phyloP scores from a whole-genome alignment of 2,888 invertebrate genomes.

The Nebria brevicollis region DNA sequence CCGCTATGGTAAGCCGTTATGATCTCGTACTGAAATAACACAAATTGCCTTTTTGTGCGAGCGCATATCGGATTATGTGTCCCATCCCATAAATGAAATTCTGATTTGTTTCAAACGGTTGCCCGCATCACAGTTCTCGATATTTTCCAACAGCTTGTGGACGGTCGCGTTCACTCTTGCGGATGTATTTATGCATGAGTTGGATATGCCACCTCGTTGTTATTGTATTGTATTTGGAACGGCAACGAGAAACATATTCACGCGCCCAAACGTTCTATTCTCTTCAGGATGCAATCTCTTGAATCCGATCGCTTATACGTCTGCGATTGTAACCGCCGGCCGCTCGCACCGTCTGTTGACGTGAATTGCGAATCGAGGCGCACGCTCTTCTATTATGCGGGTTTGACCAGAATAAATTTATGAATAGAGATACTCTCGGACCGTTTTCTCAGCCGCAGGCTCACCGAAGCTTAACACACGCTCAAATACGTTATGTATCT shows the following conservation, averaged over 20 bases:
- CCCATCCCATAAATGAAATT: constrained; percentile 13
- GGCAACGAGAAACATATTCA: not conserved
- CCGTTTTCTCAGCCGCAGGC: not conserved
- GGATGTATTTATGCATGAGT: constrained; percentile 17
- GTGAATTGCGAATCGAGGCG: not conserved
- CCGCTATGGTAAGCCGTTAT: not conserved
- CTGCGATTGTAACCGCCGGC: not conserved
- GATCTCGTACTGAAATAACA: constrained; percentile 11
- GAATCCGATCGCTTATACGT: constrained; percentile 7
- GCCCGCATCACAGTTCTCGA: not conserved
- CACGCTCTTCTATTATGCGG: not conserved
- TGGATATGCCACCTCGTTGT: constrained; percentile 5
- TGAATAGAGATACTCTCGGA: not conserved
- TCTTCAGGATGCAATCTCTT: constrained; percentile 7
- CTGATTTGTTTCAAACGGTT: constrained; percentile 10
- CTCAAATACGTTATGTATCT: not conserved
- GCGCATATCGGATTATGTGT: constrained; percentile 15
- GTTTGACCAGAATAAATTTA: not conserved
- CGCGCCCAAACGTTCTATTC: not conserved
- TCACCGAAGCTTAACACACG: not conserved
- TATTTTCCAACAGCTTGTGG: not conserved
- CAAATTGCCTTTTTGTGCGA: constrained; percentile 16
- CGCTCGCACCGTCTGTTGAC: not conserved
- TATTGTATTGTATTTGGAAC: constrained; percentile 5
- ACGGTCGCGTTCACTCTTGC: not conserved